Base-by-base conservation (phyloP, 2,888 invertebrate genomes). In the Erpobdella octoculata region DNA sequence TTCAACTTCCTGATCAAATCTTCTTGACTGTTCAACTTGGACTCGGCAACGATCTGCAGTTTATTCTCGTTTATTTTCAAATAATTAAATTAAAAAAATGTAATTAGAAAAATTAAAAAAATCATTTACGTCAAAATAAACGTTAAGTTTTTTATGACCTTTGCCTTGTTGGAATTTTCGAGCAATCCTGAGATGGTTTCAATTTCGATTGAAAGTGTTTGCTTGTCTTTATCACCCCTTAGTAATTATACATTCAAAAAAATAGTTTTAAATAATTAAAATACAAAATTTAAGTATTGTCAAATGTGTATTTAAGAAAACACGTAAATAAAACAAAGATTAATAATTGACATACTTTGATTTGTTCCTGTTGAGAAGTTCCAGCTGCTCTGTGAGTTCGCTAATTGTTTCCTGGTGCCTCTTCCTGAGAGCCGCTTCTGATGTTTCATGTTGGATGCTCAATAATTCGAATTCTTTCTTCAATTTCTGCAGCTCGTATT, bases 371-470 rank as follows among this genome's bases (percentile, higher is more conserved):
- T 93, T 89, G 82, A 96, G 88, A 85, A 90, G 89, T 85, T 98
- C 98, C 85, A 98, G 89, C 87, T 99, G 98, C 84, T 98, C 97
- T 86, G 97, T 94, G 88, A 94, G 93, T 87, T 98, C 98, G 81
- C 91, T 89, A 82, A 96, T 89, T 83, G 95, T 90, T 86, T 97
- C 96, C 86, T 96, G 94, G 87, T 98, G 96, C 25, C 97, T 96
- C 88, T 91, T 96, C 85, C 96, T 92, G 83, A 98, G 89, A 83
- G 94, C 88, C 85, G 91, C 91, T 81, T 95, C 90, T 77, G 94
- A 93, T 86, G 96, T 95, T 85, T 98, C 96, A 77, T 93, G 93
- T 86, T 97, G 96, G 83, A 96, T 88, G 85, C 95, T 95, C 80
- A 95, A 93, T 88, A 97, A 94, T 87, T 98, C 98, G 84, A 98